phyloP scores from a whole-genome alignment of 2,888 invertebrate genomes.

The Drosophila ustulata region DNA sequence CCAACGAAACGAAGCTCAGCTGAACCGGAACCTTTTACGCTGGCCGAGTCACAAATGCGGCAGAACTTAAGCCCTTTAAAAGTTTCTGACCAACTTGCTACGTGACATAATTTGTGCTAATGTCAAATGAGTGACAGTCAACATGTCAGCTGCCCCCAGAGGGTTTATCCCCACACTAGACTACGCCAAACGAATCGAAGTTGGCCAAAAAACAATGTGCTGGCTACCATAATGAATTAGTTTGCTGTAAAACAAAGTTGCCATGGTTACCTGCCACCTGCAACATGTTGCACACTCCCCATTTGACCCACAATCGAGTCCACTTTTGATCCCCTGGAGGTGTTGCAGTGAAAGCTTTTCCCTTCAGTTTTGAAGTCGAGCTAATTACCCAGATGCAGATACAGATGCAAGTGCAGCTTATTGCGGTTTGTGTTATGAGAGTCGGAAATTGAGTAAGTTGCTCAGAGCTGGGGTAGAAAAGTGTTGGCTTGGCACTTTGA shows the following conservation, averaged over 20 bases:
- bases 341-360: slow-evolving; percentile 60
- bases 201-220: neutral
- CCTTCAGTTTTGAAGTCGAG: slow-evolving; percentile 16
- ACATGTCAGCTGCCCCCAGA: slow-evolving; percentile 18
- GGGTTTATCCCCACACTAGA: slow-evolving; percentile 16
- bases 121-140: slow-evolving; percentile 54
- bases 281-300: slow-evolving; percentile 18
- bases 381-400: slow-evolving; percentile 37
- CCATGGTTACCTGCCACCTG: neutral
- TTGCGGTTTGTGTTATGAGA: slow-evolving; percentile 45
- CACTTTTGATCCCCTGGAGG: slow-evolving; percentile 27
- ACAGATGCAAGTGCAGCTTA: slow-evolving; percentile 28
- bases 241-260: neutral
- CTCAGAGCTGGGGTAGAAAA: slow-evolving; percentile 11
- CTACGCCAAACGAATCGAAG: slow-evolving; percentile 9
- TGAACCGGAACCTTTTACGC: slow-evolving; percentile 29
- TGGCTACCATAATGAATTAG: neutral
- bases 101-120: slow-evolving; percentile 78
- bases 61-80: slow-evolving; percentile 61
- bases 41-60: slow-evolving; percentile 30
- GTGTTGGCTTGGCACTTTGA: slow-evolving; percentile 23
- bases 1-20: slow-evolving; percentile 20
- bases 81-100: slow-evolving; percentile 62
- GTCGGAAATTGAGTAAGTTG: slow-evolving; percentile 43
- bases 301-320: slow-evolving; percentile 25